Percentiles rank a stretch among this genome's conserved stretches.
phyloP scores from a whole-genome alignment of 1,140 invertebrate genomes.

The Drosophila setifemur region DNA sequence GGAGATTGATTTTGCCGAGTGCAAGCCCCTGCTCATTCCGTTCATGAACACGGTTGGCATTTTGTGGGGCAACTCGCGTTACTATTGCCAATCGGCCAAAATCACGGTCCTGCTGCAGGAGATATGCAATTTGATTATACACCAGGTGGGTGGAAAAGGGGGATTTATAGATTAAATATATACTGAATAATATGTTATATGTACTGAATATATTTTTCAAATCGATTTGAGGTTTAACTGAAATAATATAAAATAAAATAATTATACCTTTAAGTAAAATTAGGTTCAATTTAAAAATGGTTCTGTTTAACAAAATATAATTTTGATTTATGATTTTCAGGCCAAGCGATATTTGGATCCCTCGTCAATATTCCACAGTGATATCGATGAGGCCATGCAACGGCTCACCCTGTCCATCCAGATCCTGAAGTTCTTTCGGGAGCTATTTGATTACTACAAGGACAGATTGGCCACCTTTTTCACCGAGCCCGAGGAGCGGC shows the following conservation, averaged over 20 bases:
- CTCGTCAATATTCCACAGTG: conserved; percentile 94
- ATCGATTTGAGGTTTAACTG: too few relatives aligned
- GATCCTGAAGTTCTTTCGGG: conserved; percentile 86
- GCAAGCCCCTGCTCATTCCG: conserved; percentile 88
- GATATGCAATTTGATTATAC: conserved; percentile 95
- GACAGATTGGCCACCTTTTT: conserved; percentile 86
- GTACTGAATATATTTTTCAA: too few relatives aligned
- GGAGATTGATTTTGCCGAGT: conserved; percentile 92
- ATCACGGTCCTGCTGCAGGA: conserved; percentile 94
- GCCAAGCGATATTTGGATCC: conserved; percentile 93
- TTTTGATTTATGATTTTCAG: conserved; percentile 82
- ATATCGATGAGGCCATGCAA: conserved; percentile 93
- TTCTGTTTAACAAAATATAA: too few relatives aligned
- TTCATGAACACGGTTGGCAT: conserved; percentile 93
- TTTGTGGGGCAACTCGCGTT: conserved; percentile 93
- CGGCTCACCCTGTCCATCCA: conserved; percentile 89
- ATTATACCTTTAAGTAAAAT: too few relatives aligned
- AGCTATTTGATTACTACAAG: conserved; percentile 88
- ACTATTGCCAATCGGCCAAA: conserved; percentile 94
- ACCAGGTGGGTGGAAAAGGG: conserved; percentile 88
- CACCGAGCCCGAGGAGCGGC: conserved; percentile 68
- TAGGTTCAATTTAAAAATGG: too few relatives aligned
- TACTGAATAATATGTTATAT: too few relatives aligned
- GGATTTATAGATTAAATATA: too few relatives aligned
- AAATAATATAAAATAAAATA: too few relatives aligned